Evolutionary conservation across 2,888 invertebrate genomes (phyloP), one percentile per base, ranked within the genome.

Genomic region (Bruchidius siliquastri): DNA sequence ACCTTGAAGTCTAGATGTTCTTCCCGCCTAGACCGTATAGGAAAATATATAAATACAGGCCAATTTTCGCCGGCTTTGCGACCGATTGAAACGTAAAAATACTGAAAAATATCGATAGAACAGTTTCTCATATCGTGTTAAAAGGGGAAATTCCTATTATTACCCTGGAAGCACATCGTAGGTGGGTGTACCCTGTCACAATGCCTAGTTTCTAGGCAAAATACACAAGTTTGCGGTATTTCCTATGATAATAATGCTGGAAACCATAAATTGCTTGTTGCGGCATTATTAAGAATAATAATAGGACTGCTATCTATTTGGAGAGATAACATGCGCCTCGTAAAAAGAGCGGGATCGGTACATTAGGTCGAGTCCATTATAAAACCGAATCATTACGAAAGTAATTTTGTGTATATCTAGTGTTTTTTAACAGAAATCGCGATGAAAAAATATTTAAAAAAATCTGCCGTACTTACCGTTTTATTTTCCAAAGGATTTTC

Each of bases 401-500:
- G 71, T 69, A 72, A 74, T 74, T 80, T 79, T 73, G 66, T 73
- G 10, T 69, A 78, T 83, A 83, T 81, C 73, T 74, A 72, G 71
- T 49, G 73, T 81, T 82, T 84, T 83, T 79, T 86, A 86, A 86
- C 86, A 84, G 84, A 86, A 87, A 85, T 81, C 78, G 72, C 74
- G 68, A 49, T 67, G 78, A 82, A 79, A 79, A 81, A 81, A 75
- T 76, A 77, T 74, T 73, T 74, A 76, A 83, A 82, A 82, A 79
- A 76, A 75, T 26, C 70, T 49, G 67, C 68, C 75, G 74, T 81
- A 91, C 92, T 91, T 88, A 92, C 92, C 89, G 90, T 89, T 89
- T 90, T 90, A 89, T 90, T 91, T 88, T 88, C 89, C 81, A 87
- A 85, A 87, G 89, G 89, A 87, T 90, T 90, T 89, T 91, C 90